Conservation (phyloP, 2,888 invertebrate species). For the Siphlonurus alternatus region DNA sequence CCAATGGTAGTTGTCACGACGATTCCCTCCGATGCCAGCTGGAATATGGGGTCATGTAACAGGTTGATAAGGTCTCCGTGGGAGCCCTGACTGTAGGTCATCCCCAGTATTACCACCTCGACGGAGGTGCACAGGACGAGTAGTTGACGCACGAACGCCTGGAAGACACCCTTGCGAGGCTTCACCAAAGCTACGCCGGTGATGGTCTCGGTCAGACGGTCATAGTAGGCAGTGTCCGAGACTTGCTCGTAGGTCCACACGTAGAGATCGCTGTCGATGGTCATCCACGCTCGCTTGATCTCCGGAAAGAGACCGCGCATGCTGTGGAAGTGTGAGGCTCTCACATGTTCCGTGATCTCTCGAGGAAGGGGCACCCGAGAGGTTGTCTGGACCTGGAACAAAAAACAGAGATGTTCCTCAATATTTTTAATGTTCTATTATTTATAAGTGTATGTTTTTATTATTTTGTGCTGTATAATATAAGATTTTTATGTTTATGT, state of each 20-base stretch:
- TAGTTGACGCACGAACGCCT: slow-evolving; percentile 76
- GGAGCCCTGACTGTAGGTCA: slow-evolving; percentile 24
- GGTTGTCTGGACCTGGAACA: slow-evolving; percentile 57
- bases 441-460: too few species aligned
- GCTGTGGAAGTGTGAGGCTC: slow-evolving; percentile 59
- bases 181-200: slow-evolving; percentile 65
- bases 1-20: slow-evolving; percentile 69
- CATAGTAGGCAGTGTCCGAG: slow-evolving; percentile 89
- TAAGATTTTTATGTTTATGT: too few species aligned
- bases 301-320: slow-evolving; percentile 96
- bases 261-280: slow-evolving; percentile 95
- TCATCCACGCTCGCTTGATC: slow-evolving; percentile 90
- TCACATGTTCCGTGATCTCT: slow-evolving; percentile 60
- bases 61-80: background rate
- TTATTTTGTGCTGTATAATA: too few species aligned
- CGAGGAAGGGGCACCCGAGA: slow-evolving; percentile 80
- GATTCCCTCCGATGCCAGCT: slow-evolving; percentile 76
- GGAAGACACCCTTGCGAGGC: slow-evolving; percentile 79
- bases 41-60: slow-evolving; percentile 53
- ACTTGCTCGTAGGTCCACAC: slow-evolving; percentile 95
- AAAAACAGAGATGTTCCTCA: too few species aligned
- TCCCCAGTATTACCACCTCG: slow-evolving; percentile 80
- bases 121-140: slow-evolving; percentile 86
- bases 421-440: too few species aligned
- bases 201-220: slow-evolving; percentile 87